Evolutionary conservation across 2,113 vertebrate species (phyloP), one percentile per base, ranked within the genome.

Genomic region (Chinchilla lanigera): DNA sequence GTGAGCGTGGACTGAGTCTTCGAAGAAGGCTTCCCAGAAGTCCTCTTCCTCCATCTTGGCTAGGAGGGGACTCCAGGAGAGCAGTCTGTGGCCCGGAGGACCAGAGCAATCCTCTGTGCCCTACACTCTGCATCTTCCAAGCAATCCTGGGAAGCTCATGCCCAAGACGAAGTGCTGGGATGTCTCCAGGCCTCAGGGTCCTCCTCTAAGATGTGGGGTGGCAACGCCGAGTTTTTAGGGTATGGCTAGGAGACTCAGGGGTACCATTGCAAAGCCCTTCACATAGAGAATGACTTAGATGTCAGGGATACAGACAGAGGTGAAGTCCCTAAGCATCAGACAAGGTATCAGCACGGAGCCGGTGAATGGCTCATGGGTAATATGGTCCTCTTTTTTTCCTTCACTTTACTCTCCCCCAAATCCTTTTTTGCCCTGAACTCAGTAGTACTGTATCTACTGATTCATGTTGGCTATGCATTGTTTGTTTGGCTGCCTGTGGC

Each of bases 401-500:
- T 38, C 44, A 4, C 4, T 35, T 61, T 54, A 56, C 9, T 80
- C 4, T 80, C n/a, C 10, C 33, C 17, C 60, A 86, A 88, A 80
- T 47, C 35, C 19, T 2, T 84, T 85, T 85, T 54, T 78, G 38
- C 73, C 58, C 19, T 75, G 56, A 73, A 86, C 83, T 67, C 89
- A 86, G 67, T 73, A 28, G 12, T 63, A 73, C 94, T 88, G 77
- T 80, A 11, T 77, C 85, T 78, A 77, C 83, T 58, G 75, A 77
- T 96, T 95, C 63, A 22, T 52, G 38, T 85, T 50, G 17, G 24
- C 89, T 83, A n/a, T 52, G 10, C 81, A 28, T 85, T 58, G 19
- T 28, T 44, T 20, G 7, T 56, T 89, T 73, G 47, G 28, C 9
- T 92, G 22, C 82, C 26, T 69, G 0, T 88, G 81, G 35, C 58